Conservation (phyloP, 1,140 invertebrate species). For the Adoxophyes honmai region DNA sequence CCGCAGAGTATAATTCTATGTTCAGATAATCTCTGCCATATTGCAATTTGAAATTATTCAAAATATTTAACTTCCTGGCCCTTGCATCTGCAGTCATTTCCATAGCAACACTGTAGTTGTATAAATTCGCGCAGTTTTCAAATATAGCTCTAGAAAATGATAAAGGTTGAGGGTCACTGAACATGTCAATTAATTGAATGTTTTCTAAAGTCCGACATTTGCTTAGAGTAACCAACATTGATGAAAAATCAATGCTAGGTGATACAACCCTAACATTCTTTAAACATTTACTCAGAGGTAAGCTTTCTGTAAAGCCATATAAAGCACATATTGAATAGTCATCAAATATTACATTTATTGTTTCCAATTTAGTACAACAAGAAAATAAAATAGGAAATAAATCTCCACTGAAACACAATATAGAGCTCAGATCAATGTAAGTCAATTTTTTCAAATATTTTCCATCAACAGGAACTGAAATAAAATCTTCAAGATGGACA, state of each 20-base stretch:
- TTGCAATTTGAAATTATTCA: constrained; percentile 31
- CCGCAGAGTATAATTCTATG: constrained; percentile 21
- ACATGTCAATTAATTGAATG: constrained; percentile 39
- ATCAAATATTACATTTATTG: constrained; percentile 33
- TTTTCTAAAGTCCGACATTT: constrained; percentile 50
- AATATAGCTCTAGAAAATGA: constrained; percentile 31
- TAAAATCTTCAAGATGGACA: constrained; percentile 20
- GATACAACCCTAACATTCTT: constrained; percentile 45
- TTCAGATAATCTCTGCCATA: constrained; percentile 30
- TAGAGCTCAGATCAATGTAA: constrained; percentile 44
- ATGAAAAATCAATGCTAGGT: constrained; percentile 37
- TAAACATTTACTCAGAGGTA: constrained; percentile 30
- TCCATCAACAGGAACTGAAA: constrained; percentile 26
- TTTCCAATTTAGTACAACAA: constrained; percentile 39
- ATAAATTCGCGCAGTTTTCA: constrained; percentile 45
- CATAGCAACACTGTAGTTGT: constrained; percentile 36
- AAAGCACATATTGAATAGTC: too few species aligned
- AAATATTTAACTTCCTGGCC: constrained; percentile 21
- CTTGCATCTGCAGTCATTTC: constrained; percentile 17
- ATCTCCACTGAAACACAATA: constrained; percentile 31
- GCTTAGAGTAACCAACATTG: constrained; percentile 38
- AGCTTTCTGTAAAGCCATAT: too few species aligned
- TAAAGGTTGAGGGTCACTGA: constrained; percentile 21
- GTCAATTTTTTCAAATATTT: constrained; percentile 48
- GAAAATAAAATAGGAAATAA: constrained; percentile 53